Conservation (phyloP, 2,888 invertebrate species). For the Heliconius hortense region DNA sequence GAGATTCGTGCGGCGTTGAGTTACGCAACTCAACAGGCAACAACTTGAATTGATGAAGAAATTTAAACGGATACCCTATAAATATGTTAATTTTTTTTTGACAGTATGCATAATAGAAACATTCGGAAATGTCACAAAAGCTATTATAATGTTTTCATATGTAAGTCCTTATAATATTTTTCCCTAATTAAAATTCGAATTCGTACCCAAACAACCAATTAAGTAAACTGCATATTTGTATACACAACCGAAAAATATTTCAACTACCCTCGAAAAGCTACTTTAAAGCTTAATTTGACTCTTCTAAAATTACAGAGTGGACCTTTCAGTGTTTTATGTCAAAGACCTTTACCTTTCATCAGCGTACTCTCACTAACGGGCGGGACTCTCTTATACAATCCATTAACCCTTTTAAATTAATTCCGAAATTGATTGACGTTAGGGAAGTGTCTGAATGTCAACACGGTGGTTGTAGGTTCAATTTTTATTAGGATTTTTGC, state of each 20-base stretch:
- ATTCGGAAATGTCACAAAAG: background rate
- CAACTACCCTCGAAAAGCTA: constrained; percentile 27
- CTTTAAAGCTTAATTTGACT: constrained; percentile 57
- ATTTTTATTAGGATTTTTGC: background rate
- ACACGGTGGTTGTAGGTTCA: background rate
- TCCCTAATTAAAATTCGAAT: background rate
- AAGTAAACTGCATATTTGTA: constrained; percentile 1
- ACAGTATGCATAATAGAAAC: background rate
- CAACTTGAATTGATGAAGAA: no score
- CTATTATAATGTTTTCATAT: no score
- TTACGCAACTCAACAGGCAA: no score
- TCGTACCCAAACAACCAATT: background rate
- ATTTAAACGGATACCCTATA: no score
- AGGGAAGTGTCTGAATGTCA: background rate
- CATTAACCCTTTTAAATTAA: constrained; percentile 19
- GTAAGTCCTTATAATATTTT: background rate
- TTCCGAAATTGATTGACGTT: constrained; percentile 11
- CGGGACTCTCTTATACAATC: constrained; percentile 18
- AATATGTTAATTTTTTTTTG: no score
- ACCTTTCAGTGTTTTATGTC: constrained; percentile 65
- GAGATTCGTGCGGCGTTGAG: background rate
- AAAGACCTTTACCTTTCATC: constrained; percentile 51
- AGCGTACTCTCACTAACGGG: constrained; percentile 1
- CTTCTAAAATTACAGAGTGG: constrained; percentile 64
- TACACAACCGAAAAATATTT: constrained; percentile 1